phyloP scores from a whole-genome alignment of 2,113 vertebrate species.

The Ochotona princeps region DNA sequence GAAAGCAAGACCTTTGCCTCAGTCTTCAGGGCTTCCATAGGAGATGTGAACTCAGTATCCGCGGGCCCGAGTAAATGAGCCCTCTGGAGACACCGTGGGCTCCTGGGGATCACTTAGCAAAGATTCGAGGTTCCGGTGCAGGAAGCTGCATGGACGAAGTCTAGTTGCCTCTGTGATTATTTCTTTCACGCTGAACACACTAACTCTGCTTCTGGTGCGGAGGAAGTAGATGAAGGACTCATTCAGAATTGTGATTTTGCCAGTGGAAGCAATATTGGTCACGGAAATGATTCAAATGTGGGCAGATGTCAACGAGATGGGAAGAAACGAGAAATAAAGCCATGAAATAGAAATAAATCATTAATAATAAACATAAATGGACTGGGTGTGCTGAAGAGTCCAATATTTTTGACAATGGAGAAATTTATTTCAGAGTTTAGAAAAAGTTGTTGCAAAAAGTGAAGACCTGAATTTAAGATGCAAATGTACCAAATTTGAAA shows the following conservation, averaged over 20 bases:
- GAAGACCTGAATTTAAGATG: neutral
- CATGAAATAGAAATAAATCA: neutral
- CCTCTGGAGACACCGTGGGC: neutral
- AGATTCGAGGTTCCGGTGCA: neutral
- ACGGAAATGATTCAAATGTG: neutral
- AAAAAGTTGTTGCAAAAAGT: neutral
- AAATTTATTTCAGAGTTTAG: neutral
- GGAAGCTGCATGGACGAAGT: neutral
- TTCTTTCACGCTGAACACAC: neutral
- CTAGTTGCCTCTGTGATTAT: neutral
- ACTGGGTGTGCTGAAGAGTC: neutral
- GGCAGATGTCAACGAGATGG: neutral
- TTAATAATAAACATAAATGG: neutral
- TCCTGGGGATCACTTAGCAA: neutral
- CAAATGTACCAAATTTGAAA: neutral
- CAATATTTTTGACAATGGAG: neutral
- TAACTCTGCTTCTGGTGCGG: neutral
- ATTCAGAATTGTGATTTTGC: neutral
- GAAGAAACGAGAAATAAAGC: neutral
- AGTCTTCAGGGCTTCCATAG: neutral
- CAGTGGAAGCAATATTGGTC: neutral
- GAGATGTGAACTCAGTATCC: neutral
- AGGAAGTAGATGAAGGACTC: neutral
- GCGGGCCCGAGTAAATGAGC: neutral
- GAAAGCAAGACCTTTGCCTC: neutral